Base-by-base conservation (phyloP, 1,140 invertebrate species). In the Teleopsis dalmanni region DNA sequence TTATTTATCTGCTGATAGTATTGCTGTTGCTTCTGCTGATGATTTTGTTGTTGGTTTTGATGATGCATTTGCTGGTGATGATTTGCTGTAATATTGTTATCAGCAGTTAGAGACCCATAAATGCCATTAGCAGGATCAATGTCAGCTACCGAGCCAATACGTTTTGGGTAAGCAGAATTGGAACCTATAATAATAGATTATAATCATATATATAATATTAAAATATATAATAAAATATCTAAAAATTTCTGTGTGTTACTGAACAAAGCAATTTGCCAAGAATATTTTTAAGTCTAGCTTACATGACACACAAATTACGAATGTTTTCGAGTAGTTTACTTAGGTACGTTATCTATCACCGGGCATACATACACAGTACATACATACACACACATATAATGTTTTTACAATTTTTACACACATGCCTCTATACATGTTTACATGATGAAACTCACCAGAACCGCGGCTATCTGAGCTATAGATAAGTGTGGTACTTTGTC, bases 41-140 rank as follows among this genome's bases (percentile, higher is more conserved):
- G 62, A 47, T 64, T 59, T 34, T 65, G 62, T 19, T 67, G 64
- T 35, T 65, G 61, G 33, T 64, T 52, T 14, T 57, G 44, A 49
- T 58, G 19, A 48, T 58, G 16, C 43, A 48, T 16, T 47, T 60
- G 58, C 36, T 70, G 62, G 21, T 58, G 54, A 40, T 46, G 40
- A n/a, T 48, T 45, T 18, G 43, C 29, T 6, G 48, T 29, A 19
- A 71, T 60, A n/a, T n/a, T n/a, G n/a, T n/a, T n/a, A 44, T 76
- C 71, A 14, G 76, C 70, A 49, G 78, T 79, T 36, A 88, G 62
- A 16, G 87, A 88, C 59, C 88, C 87, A 61, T 88, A 90, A 65
- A 89, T 83, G 51, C 93, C 88, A 73, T 95, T 95, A 34, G 96
- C 78, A 2, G 95, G 95, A 74, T 98, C 94, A 70, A 97, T 88